phyloP scores from a whole-genome alignment of 2,113 vertebrate species.

The Forbesichthys papilliferus region DNA sequence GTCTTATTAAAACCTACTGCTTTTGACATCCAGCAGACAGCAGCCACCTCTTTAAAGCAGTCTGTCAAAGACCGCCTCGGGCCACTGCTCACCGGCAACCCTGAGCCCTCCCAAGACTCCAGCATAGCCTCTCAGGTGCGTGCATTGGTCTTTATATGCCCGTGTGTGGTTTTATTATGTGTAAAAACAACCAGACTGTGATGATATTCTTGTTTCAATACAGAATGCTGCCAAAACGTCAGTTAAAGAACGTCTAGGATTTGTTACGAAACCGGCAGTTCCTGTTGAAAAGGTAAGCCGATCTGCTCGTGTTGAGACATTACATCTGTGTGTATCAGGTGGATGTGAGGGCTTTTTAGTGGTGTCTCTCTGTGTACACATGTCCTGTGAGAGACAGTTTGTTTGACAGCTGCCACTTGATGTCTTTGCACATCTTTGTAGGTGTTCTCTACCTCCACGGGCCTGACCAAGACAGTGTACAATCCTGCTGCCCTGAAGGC shows the following conservation, averaged over 20 bases:
- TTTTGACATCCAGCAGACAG: constrained; percentile 76
- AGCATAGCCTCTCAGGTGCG: constrained; percentile 82
- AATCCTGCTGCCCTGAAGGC: constrained; percentile 93
- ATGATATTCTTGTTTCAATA: constrained; percentile 43
- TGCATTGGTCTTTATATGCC: background rate
- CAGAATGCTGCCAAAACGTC: constrained; percentile 88
- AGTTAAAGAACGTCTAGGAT: constrained; percentile 91
- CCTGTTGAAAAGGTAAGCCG: constrained; percentile 85
- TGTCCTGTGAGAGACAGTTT: no score
- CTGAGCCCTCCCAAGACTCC: constrained; percentile 83
- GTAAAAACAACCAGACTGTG: constrained; percentile 15
- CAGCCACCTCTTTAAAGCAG: constrained; percentile 83
- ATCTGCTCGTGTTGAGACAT: no score
- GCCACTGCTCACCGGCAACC: constrained; percentile 82
- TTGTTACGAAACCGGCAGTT: constrained; percentile 83
- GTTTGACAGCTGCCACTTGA: no score
- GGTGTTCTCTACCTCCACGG: constrained; percentile 93
- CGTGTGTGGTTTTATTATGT: constrained; percentile 3
- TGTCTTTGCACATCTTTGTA: constrained; percentile 40
- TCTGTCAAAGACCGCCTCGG: constrained; percentile 95
- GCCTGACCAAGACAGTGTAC: constrained; percentile 97
- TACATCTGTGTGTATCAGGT: no score
- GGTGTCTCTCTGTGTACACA: no score
- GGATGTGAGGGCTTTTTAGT: no score
- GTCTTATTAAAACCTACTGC: constrained; percentile 11